phyloP scores from a whole-genome alignment of 2,797 vertebrate genomes.

The Denticeps clupeoides region DNA sequence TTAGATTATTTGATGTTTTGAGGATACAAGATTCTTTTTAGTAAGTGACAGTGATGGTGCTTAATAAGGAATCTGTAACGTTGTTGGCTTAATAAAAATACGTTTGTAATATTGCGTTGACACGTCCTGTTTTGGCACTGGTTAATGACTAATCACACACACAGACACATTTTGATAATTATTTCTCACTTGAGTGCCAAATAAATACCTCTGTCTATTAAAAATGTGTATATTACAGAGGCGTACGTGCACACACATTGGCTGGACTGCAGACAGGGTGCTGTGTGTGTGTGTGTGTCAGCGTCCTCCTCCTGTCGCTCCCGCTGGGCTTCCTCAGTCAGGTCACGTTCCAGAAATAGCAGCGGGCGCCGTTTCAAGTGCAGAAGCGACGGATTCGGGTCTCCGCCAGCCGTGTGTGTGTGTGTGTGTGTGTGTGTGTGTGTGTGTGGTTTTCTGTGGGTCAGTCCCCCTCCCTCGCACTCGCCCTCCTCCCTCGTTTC shows the following conservation, averaged over 20 bases:
- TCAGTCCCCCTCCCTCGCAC: not conserved
- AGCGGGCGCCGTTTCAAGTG: slow-evolving; percentile 83
- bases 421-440: no score
- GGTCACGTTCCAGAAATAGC: slow-evolving; percentile 94
- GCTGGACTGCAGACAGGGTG: slow-evolving; percentile 19
- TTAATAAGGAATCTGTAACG: no score
- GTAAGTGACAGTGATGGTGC: no score
- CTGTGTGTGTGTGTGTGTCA: slow-evolving; percentile 43
- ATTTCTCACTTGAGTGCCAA: not conserved
- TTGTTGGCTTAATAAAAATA: no score
- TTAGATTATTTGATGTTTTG: slow-evolving; percentile 4
- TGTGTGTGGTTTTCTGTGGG: no score
- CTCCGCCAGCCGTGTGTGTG: slow-evolving; percentile 78
- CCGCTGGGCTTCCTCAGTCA: slow-evolving; percentile 83
- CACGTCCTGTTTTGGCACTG: no score
- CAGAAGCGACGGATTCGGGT: slow-evolving; percentile 81
- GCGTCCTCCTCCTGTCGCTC: slow-evolving; percentile 64
- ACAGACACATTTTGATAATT: not conserved
- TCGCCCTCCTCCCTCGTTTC: not conserved
- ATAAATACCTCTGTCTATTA: slow-evolving; percentile 3
- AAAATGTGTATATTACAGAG: slow-evolving; percentile 12
- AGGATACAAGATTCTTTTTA: no score
- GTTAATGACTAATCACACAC: not conserved
- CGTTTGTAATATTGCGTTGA: no score
- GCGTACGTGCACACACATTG: slow-evolving; percentile 7